Conservation (phyloP, 2,888 invertebrate species). For the Pogonocherus hispidulus region DNA sequence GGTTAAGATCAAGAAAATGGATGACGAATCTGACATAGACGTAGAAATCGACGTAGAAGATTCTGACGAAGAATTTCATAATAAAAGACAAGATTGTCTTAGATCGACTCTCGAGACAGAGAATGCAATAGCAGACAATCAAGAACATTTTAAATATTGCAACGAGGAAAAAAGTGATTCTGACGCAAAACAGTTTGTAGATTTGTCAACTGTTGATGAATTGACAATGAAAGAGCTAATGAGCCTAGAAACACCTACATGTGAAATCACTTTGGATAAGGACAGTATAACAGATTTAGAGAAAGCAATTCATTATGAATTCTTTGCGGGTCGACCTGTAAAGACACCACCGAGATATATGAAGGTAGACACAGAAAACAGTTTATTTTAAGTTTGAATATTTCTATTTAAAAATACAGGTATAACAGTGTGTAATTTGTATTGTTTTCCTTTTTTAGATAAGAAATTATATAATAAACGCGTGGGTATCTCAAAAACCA, state of each 20-base stretch:
- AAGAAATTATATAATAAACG: constrained; percentile 72
- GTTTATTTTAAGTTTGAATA: background rate
- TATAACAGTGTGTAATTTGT: too few species aligned
- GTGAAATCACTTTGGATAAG: constrained; percentile 66
- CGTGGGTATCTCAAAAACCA: constrained; percentile 72
- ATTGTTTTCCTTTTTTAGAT: constrained; percentile 70
- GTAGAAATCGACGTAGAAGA: constrained; percentile 75
- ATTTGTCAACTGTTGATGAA: constrained; percentile 53
- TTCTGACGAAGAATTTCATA: constrained; percentile 64
- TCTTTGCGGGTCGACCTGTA: constrained; percentile 71
- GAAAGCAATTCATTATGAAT: constrained; percentile 71
- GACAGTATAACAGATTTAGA: constrained; percentile 70
- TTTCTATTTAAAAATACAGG: too few species aligned
- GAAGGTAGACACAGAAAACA: constrained; percentile 61
- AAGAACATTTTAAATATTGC: background rate
- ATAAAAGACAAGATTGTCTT: background rate
- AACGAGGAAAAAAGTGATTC: background rate
- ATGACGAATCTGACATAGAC: constrained; percentile 66
- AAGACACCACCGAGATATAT: constrained; percentile 74
- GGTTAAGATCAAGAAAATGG: constrained; percentile 63
- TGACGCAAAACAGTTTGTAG: constrained; percentile 26
- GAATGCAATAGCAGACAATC: background rate
- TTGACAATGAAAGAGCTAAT: constrained; percentile 55
- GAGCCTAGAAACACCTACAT: constrained; percentile 68
- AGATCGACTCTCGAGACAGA: background rate